phyloP scores from a whole-genome alignment of 2,113 vertebrate species.

The Thunnus maccoyii region DNA sequence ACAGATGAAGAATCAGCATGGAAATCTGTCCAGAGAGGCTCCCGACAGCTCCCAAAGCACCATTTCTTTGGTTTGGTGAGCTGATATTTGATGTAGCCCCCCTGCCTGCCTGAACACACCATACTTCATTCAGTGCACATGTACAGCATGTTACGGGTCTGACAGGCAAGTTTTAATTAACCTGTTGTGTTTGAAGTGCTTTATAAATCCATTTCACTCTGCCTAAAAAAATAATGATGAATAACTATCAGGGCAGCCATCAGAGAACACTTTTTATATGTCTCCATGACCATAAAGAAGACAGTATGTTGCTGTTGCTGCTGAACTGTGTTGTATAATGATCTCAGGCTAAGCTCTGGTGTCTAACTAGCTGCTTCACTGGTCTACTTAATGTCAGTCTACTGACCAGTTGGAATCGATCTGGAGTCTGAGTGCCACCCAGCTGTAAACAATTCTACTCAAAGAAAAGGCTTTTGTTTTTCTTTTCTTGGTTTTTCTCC shows the following conservation, averaged over 20 bases:
- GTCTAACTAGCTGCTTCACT: constrained; percentile 76
- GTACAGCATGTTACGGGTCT: background rate
- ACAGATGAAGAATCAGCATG: constrained; percentile 52
- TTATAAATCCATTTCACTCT: constrained; percentile 12
- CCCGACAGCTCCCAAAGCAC: constrained; percentile 36
- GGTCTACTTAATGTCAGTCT: constrained; percentile 70
- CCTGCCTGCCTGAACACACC: constrained; percentile 28
- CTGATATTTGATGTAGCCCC: constrained; percentile 9
- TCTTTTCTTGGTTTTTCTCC: constrained; percentile 33
- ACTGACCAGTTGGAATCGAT: constrained; percentile 60
- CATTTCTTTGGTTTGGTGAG: constrained; percentile 36
- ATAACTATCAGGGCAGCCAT: too few species aligned
- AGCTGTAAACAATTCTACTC: constrained; percentile 54
- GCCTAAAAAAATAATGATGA: too few species aligned
- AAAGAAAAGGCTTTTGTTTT: constrained; percentile 37
- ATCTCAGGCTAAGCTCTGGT: constrained; percentile 58
- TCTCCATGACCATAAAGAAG: background rate
- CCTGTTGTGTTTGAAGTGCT: background rate
- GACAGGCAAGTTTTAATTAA: constrained; percentile 15
- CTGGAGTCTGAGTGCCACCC: constrained; percentile 39
- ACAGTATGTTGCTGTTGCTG: constrained; percentile 19
- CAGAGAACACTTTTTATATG: too few species aligned
- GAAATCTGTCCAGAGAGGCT: constrained; percentile 53
- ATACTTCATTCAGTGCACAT: background rate
- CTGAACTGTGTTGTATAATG: constrained; percentile 46